Percentiles rank a stretch among this genome's conserved stretches.
phyloP scores from a whole-genome alignment of 2,888 invertebrate genomes.

The Chloroclystis v-ata region DNA sequence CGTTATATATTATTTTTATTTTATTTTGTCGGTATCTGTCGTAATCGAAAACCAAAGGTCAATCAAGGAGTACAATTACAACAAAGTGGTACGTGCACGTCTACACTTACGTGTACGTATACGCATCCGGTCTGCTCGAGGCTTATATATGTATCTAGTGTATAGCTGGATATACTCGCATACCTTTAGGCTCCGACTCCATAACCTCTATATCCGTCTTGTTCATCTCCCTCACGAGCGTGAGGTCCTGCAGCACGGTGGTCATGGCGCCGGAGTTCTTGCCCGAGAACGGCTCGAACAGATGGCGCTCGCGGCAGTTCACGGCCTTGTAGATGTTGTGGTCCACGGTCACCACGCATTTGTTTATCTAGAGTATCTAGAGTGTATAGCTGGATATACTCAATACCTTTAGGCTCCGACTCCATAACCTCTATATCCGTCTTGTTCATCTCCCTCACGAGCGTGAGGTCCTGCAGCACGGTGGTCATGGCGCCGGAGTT shows the following conservation, averaged over 20 bases:
- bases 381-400: neutral
- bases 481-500: slow-evolving; percentile 86
- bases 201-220: slow-evolving; percentile 60
- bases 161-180: neutral
- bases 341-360: neutral
- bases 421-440: slow-evolving; percentile 62
- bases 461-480: slow-evolving; percentile 76
- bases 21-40: too few relatives aligned
- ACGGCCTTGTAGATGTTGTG: too few relatives aligned
- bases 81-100: too few relatives aligned
- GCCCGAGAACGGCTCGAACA: slow-evolving; percentile 87
- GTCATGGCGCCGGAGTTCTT: slow-evolving; percentile 86
- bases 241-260: slow-evolving; percentile 78
- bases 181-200: slow-evolving; percentile 65
- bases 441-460: slow-evolving; percentile 75
- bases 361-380: too few relatives aligned
- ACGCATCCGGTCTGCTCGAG: too few relatives aligned
- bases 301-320: too few relatives aligned
- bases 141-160: too few relatives aligned
- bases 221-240: slow-evolving; percentile 74
- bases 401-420: slow-evolving; percentile 59
- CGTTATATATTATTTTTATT: too few relatives aligned
- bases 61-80: too few relatives aligned
- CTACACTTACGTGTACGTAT: too few relatives aligned
- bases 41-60: too few relatives aligned